A percentile compares a stretch with the other conserved stretches of the same genome.
Conservation (phyloP, 2,113 vertebrate genomes). For the Antechinus stuartii region DNA sequence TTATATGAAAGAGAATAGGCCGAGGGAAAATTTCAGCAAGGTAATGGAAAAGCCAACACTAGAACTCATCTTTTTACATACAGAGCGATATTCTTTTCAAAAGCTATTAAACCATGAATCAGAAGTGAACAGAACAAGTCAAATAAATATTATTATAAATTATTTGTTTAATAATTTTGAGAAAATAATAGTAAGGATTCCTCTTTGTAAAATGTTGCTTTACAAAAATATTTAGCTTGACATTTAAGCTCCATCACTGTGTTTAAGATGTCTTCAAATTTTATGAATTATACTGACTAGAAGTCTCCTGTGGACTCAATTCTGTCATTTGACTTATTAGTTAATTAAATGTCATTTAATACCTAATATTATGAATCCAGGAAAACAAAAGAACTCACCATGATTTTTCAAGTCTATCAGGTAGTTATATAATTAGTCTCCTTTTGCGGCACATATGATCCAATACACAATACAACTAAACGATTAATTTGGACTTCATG, state of each 20-base stretch:
- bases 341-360: conserved; percentile 75
- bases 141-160: conserved; percentile 53
- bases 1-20: neutral
- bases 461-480: conserved; percentile 65
- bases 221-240: conserved; percentile 49
- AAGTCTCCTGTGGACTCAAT: conserved; percentile 76
- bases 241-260: neutral
- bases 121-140: conserved; percentile 23
- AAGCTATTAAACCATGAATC: neutral
- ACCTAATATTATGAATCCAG: conserved; percentile 53
- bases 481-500: conserved; percentile 72
- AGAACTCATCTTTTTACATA: neutral
- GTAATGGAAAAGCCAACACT: neutral
- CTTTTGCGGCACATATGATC: conserved; percentile 67
- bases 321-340: conserved; percentile 59
- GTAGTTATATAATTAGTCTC: conserved; percentile 67
- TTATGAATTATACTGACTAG: conserved; percentile 72
- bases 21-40: neutral
- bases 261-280: conserved; percentile 57
- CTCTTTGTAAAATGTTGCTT: conserved; percentile 49
- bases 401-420: conserved; percentile 53
- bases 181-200: neutral
- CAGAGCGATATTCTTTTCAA: neutral
- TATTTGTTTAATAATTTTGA: conserved; percentile 8
- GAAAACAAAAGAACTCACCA: conserved; percentile 52